A percentile compares a stretch with the other conserved stretches of the same genome.
Evolutionary conservation across 2,113 vertebrate genomes (phyloP).

Genomic region (Centropus bengalensis): DNA sequence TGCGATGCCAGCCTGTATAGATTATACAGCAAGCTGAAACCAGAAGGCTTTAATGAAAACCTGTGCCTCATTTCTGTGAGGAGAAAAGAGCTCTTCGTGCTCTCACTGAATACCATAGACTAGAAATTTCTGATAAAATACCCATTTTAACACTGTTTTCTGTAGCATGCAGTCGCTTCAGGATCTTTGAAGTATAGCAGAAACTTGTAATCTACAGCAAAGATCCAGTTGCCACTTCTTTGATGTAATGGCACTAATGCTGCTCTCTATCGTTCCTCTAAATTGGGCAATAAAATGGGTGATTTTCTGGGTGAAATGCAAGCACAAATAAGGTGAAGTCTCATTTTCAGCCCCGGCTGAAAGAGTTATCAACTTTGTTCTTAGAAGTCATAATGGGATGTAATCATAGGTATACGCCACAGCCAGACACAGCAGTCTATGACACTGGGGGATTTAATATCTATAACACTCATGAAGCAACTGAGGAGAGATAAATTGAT

Average conservation of each 20-base stretch:
- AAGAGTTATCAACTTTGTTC: background rate
- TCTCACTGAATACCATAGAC: background rate
- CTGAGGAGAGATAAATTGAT: background rate
- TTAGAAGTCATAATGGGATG: background rate
- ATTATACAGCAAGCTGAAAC: background rate
- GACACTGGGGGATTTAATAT: background rate
- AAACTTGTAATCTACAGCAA: background rate
- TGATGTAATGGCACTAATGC: background rate
- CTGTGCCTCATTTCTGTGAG: background rate
- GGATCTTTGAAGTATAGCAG: background rate
- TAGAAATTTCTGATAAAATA: conserved; percentile 1
- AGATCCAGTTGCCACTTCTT: background rate
- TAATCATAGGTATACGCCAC: background rate
- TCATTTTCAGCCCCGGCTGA: background rate
- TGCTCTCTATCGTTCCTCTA: background rate
- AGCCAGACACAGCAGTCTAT: background rate
- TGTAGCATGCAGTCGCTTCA: background rate
- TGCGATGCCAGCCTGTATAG: background rate
- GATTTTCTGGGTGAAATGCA: conserved; percentile 20
- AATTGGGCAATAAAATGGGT: conserved; percentile 1
- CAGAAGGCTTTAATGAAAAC: background rate
- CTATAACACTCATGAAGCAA: background rate
- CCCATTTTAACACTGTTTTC: background rate
- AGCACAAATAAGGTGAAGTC: background rate
- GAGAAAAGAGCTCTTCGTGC: background rate